These are phyloP conservation scores for Temnothorax rugatulus DNA, from an alignment of 2,888 invertebrate genomes.

Conservation along the genomic window DNA sequence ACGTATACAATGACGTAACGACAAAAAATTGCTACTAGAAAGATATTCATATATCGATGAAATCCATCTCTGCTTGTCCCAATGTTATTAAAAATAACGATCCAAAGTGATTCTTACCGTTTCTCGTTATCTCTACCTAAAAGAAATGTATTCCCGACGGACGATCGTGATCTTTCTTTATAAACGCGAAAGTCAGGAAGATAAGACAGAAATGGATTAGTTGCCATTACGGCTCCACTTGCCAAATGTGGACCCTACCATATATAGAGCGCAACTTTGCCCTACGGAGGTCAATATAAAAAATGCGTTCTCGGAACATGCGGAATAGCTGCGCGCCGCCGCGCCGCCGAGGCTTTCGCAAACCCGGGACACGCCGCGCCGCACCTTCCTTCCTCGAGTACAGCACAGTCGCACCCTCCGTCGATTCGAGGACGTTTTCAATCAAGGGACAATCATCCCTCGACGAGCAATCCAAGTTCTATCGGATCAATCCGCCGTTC, in stretches of 20 bases:
- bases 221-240: slow-evolving; percentile 38
- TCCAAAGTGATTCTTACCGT: not conserved
- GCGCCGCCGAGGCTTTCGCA: slow-evolving; percentile 33
- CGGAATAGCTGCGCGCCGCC: slow-evolving; percentile 21
- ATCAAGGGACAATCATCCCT: slow-evolving; percentile 81
- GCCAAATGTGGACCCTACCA: slow-evolving; percentile 31
- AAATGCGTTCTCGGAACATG: slow-evolving; percentile 50
- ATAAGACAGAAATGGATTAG: slow-evolving; percentile 46
- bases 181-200: slow-evolving; percentile 25
- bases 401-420: slow-evolving; percentile 66
- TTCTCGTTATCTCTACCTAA: not conserved
- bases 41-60: not conserved
- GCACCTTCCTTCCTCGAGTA: slow-evolving; percentile 32
- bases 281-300: slow-evolving; percentile 35
- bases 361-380: slow-evolving; percentile 11
- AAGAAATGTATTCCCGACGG: not conserved
- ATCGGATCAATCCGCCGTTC: slow-evolving; percentile 74
- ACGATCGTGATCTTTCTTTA: slow-evolving; percentile 30
- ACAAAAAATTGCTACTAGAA: not conserved
- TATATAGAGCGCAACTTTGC: not conserved
- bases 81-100: slow-evolving; percentile 19
- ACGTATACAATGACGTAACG: not conserved
- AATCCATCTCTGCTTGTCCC: not conserved
- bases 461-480: slow-evolving; percentile 78
- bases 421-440: slow-evolving; percentile 76